Evolutionary conservation across 2,113 vertebrate species (phyloP), one percentile per base, ranked within the genome.

Genomic region (Stegostoma tigrinum): DNA sequence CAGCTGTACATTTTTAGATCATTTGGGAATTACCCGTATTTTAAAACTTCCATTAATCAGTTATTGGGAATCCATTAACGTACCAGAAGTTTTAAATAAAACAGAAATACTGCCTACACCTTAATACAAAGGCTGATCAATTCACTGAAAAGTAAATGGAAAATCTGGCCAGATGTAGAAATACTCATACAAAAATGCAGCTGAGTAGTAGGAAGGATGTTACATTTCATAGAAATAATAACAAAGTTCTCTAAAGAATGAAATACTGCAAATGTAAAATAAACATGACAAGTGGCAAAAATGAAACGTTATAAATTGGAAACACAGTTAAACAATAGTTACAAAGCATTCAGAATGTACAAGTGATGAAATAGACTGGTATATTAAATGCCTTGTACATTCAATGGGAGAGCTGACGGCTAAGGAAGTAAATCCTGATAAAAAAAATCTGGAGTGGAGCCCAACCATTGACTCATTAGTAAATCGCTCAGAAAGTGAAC

Each of bases 401-500:
- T 3, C 67, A 17, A 21, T 68, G 67, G 67, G 17, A 68, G 17
- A 68, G 19, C 3, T 68, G 67, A 68, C 17, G 7, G 67, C 67
- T 68, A 68, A 68, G 67, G 17, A 68, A 68, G 67, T 17, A 68
- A 68, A 68, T 23, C 67, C 67, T 68, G 17, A 68, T 2, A 66
- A 66, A 21, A 17, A 67, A 67, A 67, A 67, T 67, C 1, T 68
- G 67, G 67, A 68, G 67, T 23, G 17, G 67, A 23, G 4, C 67
- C 67, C 67, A 68, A 68, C 3, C 1, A 21, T 23, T 21, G 17
- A 68, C 55, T 61, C 55, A 61, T 12, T 61, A 61, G 12, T 61
- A 61, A 61, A 61, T 10, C 8, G 55, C 96, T 99, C 99, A 0
- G 98, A 99, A 1, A 99, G 97, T 12, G 98, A 99, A 96, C 98